Conservation (phyloP, 2,113 vertebrate species). For the Tachysurus vachellii region DNA sequence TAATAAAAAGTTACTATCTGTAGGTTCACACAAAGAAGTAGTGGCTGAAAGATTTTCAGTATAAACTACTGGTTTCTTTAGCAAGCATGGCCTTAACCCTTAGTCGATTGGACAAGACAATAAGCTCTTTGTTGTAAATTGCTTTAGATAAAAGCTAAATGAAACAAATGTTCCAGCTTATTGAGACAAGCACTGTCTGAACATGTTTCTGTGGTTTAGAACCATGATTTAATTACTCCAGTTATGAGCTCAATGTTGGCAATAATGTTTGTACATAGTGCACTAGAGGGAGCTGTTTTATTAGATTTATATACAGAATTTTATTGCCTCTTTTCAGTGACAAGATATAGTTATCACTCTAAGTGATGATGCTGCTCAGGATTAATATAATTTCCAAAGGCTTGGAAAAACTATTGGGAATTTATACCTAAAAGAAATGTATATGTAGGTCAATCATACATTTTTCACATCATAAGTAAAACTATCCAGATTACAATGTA, state of each 20-base stretch:
- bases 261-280: background rate
- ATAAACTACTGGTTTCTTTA: background rate
- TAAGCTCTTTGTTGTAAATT: background rate
- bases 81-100: background rate
- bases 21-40: background rate
- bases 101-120: background rate
- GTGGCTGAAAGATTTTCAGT: background rate
- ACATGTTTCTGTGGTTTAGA: background rate
- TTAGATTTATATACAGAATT: background rate
- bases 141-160: background rate
- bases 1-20: background rate
- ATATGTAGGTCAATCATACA: background rate
- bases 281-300: slow-evolving; percentile 8
- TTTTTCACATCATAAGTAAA: background rate
- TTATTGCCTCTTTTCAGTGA: background rate
- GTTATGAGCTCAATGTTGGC: background rate
- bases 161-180: background rate
- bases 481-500: background rate
- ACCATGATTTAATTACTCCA: background rate
- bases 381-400: background rate
- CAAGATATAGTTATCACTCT: background rate
- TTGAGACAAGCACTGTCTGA: background rate
- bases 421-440: background rate
- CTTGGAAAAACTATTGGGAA: background rate
- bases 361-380: background rate